These are phyloP conservation scores for Cololabis saira DNA, from an alignment of 2,113 vertebrate genomes.

Conservation along the genomic window DNA sequence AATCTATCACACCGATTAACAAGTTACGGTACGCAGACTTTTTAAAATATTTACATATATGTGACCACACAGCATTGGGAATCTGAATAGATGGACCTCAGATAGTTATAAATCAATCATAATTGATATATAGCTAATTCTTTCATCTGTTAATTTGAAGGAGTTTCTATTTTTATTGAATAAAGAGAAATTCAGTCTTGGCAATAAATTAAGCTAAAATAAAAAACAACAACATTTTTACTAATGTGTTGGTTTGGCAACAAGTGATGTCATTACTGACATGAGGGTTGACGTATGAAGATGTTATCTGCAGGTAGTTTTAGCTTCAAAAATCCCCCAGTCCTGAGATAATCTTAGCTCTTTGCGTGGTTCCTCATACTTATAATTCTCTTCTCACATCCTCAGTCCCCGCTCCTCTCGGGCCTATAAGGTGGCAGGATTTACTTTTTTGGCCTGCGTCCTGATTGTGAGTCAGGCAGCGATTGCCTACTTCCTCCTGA, in stretches of 20 bases:
- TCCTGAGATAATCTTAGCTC: not conserved
- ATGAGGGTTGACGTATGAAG: too few species aligned
- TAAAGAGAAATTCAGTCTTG: too few species aligned
- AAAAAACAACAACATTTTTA: not conserved
- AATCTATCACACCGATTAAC: too few species aligned
- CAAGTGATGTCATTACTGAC: conserved; percentile 18
- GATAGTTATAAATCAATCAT: too few species aligned
- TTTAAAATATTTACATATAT: too few species aligned
- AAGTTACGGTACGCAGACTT: too few species aligned
- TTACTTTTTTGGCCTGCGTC: conserved; percentile 74
- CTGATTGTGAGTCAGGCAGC: conserved; percentile 74
- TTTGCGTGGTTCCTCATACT: conserved; percentile 1
- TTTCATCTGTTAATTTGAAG: too few species aligned
- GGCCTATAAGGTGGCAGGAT: conserved; percentile 69
- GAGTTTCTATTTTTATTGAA: too few species aligned
- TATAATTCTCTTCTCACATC: not conserved
- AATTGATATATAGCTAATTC: too few species aligned
- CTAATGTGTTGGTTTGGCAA: not conserved
- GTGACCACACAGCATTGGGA: too few species aligned
- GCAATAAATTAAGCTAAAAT: too few species aligned
- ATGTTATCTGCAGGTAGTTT: not conserved
- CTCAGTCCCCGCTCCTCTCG: conserved; percentile 32
- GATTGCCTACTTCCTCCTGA: conserved; percentile 70
- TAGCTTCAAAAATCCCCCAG: not conserved
- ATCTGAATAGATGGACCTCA: too few species aligned